These are phyloP conservation scores for Lepidurus apus DNA, from an alignment of 1,140 invertebrate genomes.

Conservation along the genomic window DNA sequence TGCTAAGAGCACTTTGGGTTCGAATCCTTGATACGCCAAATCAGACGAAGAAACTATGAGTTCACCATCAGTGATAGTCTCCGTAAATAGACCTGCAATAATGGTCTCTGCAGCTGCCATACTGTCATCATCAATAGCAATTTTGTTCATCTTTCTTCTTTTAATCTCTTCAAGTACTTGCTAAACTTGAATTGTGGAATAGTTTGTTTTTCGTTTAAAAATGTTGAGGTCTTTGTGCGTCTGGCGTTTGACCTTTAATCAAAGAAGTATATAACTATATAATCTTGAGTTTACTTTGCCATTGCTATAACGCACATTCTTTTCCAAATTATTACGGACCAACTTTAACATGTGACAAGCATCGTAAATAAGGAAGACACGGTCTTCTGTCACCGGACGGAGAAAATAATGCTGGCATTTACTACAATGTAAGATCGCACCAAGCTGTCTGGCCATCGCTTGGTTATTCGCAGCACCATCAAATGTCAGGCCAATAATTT, in stretches of 20 bases:
- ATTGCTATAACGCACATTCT: neutral
- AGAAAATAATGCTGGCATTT: neutral
- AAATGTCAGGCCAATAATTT: neutral
- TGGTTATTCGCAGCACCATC: constrained; percentile 14
- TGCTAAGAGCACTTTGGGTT: no score
- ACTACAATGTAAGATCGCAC: neutral
- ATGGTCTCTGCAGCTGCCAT: no score
- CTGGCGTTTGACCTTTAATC: neutral
- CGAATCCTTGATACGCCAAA: no score
- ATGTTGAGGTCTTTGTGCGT: no score
- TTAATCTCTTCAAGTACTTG: no score
- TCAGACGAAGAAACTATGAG: no score
- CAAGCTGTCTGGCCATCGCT: neutral
- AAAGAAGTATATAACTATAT: neutral
- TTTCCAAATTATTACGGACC: constrained; percentile 2
- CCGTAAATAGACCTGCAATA: no score
- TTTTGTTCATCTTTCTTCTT: no score
- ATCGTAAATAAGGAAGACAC: constrained; percentile 1
- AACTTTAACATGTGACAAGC: constrained; percentile 17
- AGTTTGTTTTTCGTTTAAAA: no score
- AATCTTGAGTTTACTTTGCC: neutral
- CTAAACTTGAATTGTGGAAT: no score
- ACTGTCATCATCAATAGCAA: no score
- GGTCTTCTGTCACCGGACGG: neutral
- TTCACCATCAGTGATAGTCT: no score